Evolutionary conservation across 2,113 vertebrate genomes (phyloP).

Genomic region (Cottus gobio): DNA sequence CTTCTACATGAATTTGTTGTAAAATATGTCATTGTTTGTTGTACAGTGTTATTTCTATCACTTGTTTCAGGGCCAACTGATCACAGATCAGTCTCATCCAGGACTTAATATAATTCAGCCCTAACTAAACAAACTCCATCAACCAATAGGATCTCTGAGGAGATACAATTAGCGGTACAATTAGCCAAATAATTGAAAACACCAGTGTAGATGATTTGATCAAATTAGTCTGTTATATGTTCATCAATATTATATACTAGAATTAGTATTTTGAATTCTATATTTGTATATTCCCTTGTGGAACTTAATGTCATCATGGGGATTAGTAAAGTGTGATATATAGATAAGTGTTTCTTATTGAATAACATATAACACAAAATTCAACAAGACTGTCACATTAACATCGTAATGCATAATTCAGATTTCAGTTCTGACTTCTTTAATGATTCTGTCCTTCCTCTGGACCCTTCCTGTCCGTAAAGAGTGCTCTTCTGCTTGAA

Average conservation of each 20-base stretch:
- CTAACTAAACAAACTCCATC: too few relatives aligned
- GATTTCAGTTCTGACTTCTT: background rate
- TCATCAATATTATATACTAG: background rate
- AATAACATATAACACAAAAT: constrained; percentile 1
- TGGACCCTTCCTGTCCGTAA: background rate
- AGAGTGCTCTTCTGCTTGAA: background rate
- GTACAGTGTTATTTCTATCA: background rate
- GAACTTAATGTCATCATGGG: background rate
- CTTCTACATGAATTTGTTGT: background rate
- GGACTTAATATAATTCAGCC: background rate
- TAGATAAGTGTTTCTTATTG: background rate
- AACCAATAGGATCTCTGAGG: background rate
- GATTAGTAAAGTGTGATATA: background rate
- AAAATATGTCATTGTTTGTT: background rate
- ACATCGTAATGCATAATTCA: constrained; percentile 1
- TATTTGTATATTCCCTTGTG: background rate
- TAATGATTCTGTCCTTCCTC: background rate
- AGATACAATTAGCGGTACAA: background rate
- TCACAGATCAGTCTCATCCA: background rate
- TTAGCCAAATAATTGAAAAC: background rate
- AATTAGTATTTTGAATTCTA: background rate
- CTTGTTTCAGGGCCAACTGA: background rate
- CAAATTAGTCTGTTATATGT: background rate
- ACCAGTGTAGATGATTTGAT: background rate
- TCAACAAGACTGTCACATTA: background rate